Conservation (phyloP, 2,888 invertebrate genomes). For the Artemia sinica region DNA sequence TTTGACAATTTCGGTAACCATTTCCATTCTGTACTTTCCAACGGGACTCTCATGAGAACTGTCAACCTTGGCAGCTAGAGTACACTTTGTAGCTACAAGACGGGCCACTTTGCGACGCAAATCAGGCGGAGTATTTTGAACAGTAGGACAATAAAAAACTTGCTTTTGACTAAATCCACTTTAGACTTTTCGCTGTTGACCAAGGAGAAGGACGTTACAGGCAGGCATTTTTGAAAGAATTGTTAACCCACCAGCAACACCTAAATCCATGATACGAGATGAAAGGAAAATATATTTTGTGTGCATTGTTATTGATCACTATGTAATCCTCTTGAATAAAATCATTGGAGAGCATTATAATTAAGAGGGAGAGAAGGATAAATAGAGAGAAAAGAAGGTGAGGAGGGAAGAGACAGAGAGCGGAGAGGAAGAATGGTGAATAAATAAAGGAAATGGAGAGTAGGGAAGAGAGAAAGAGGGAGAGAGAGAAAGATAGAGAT, state of each 20-base stretch:
- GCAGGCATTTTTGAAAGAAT: slow-evolving; percentile 92
- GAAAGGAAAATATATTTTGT: too few species aligned
- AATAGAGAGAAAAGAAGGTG: too few species aligned
- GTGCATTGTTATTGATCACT: too few species aligned
- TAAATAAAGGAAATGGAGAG: too few species aligned
- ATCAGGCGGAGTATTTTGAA: slow-evolving; percentile 85
- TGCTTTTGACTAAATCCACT: slow-evolving; percentile 88
- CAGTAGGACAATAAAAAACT: slow-evolving; percentile 72
- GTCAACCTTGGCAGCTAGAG: slow-evolving; percentile 87
- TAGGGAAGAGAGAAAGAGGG: too few species aligned
- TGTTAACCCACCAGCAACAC: slow-evolving; percentile 84
- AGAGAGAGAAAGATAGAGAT: too few species aligned
- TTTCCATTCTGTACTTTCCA: slow-evolving; percentile 58
- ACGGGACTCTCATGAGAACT: slow-evolving; percentile 78
- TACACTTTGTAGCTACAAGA: slow-evolving; percentile 78
- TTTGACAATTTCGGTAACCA: slow-evolving; percentile 82
- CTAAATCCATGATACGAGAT: slow-evolving; percentile 28
- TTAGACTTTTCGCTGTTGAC: slow-evolving; percentile 72
- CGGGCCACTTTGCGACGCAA: slow-evolving; percentile 80
- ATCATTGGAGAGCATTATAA: too few species aligned
- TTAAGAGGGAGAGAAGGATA: too few species aligned
- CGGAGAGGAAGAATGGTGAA: too few species aligned
- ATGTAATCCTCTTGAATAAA: too few species aligned
- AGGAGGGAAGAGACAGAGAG: too few species aligned
- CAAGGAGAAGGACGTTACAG: slow-evolving; percentile 79